Evolutionary conservation across 2,113 vertebrate genomes (phyloP).

Genomic region (Xiphias gladius): DNA sequence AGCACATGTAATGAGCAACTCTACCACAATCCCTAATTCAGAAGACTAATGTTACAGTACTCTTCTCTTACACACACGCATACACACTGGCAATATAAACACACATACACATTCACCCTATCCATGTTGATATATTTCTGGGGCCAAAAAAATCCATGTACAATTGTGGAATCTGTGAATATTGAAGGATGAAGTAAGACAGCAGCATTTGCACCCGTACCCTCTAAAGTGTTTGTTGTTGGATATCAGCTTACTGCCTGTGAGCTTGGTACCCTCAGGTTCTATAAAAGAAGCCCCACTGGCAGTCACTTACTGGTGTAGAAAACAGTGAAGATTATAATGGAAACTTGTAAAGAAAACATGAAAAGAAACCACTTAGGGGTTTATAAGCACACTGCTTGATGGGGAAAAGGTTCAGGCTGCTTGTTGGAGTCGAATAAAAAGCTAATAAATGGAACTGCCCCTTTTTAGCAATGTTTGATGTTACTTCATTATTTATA

Average conservation of each 20-base stretch:
- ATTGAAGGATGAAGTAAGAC: conserved; percentile 40
- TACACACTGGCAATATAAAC: background rate
- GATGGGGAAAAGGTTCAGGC: conserved; percentile 74
- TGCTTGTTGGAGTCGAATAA: conserved; percentile 75
- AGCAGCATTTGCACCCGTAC: conserved; percentile 21
- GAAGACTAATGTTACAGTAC: conserved; percentile 8
- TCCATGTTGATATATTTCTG: conserved; percentile 3
- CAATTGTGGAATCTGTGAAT: conserved; percentile 52
- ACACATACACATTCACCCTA: background rate
- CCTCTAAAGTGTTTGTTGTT: conserved; percentile 58
- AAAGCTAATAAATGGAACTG: conserved; percentile 67
- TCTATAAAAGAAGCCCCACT: conserved; percentile 68
- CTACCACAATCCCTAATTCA: conserved; percentile 39
- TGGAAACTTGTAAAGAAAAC: conserved; percentile 79
- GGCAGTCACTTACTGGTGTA: conserved; percentile 62
- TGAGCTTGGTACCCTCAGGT: conserved; percentile 63
- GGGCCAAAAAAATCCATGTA: conserved; percentile 23
- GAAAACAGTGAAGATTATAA: conserved; percentile 74
- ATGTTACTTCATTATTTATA: conserved; percentile 57
- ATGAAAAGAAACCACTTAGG: conserved; percentile 81
- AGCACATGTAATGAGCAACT: conserved; percentile 43
- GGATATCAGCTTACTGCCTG: conserved; percentile 65
- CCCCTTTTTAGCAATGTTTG: conserved; percentile 62
- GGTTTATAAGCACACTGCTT: conserved; percentile 73
- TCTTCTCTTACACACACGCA: background rate